Conservation (phyloP, 2,888 invertebrate genomes). For the Ennomos fuscantarius region DNA sequence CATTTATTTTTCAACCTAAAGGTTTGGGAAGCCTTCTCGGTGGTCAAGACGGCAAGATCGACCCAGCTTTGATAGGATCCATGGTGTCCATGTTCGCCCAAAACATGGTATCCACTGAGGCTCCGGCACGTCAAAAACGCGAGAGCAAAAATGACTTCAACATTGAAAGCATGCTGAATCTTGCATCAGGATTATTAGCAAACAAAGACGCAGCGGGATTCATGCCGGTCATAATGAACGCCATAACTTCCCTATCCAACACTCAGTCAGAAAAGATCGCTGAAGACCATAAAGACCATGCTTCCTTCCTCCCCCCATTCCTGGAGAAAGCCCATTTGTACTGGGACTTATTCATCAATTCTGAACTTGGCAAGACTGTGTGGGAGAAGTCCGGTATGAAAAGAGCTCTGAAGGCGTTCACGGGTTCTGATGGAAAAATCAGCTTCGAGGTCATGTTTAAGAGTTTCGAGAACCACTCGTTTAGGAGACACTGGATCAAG, state of each 20-base stretch:
- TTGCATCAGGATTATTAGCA: conserved; percentile 84
- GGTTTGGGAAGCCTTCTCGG: conserved; percentile 84
- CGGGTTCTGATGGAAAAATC: conserved; percentile 88
- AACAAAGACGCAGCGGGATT: conserved; percentile 75
- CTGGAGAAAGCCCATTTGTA: conserved; percentile 87
- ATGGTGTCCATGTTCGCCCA: conserved; percentile 79
- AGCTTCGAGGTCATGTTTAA: conserved; percentile 90
- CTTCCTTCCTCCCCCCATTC: conserved; percentile 89
- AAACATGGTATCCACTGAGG: conserved; percentile 61
- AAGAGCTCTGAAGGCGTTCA: conserved; percentile 88
- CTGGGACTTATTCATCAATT: conserved; percentile 92
- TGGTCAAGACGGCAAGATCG: conserved; percentile 84
- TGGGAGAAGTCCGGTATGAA: conserved; percentile 91
- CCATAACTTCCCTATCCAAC: conserved; percentile 86
- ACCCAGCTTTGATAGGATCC: conserved; percentile 81
- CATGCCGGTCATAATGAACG: conserved; percentile 88
- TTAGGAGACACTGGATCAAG: conserved; percentile 92
- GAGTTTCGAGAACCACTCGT: conserved; percentile 91
- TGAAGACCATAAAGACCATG: conserved; percentile 88
- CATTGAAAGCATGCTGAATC: conserved; percentile 79
- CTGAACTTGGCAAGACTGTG: conserved; percentile 90
- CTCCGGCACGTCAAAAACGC: conserved; percentile 60
- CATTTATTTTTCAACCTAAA: conserved; percentile 44
- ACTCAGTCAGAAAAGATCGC: conserved; percentile 86
- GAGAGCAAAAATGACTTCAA: conserved; percentile 74